Base-by-base conservation (phyloP, 1,140 invertebrate species). In the Hyphantria cunea region DNA sequence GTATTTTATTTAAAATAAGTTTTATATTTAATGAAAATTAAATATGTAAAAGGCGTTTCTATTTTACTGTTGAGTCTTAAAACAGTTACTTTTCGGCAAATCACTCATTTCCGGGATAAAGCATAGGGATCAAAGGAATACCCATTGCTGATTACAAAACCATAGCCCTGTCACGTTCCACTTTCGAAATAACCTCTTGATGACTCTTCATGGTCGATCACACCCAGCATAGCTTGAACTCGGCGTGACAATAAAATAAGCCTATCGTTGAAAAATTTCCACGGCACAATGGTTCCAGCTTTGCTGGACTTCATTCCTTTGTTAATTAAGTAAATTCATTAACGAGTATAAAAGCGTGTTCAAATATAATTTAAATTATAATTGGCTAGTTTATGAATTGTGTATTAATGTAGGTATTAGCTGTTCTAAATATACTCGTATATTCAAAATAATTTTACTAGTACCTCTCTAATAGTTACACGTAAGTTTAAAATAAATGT, bases 91-190 rank as follows among this genome's bases (percentile, higher is more conserved):
- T 25, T 25, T 1, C 5, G 17, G 1, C 17, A 25, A 25, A 25
- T 25, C 5, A 25, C 17, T 5, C 17, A 25, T 25, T 25, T 5
- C 17, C 17, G 42, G 41, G 9, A 34, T 34, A 25, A 5, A 33
- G 17, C 17, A 1, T 25, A 41, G 15, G 33, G 53, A 45, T 56
- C 53, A 56, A 56, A 56, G 53, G 42, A 14, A 47, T 33, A 7
- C 53, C 25, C 14, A 34, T 32, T 56, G 11, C 53, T 47, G 53
- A 56, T 56, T 56, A 47, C 42, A 32, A 42, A 56, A 56, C 42
- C 53, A 47, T 13, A 32, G 44, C 6, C 13, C 5, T 25, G 53
- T 34, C 53, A 56, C 53, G 53, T 47, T 47, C 12, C 10, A 12
- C 31, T 56, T 56, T 45, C 13, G 45, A 56, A 56, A 47, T 31